These are phyloP conservation scores for Temnothorax curvispinosus DNA, from an alignment of 1,140 invertebrate genomes.

Conservation along the genomic window DNA sequence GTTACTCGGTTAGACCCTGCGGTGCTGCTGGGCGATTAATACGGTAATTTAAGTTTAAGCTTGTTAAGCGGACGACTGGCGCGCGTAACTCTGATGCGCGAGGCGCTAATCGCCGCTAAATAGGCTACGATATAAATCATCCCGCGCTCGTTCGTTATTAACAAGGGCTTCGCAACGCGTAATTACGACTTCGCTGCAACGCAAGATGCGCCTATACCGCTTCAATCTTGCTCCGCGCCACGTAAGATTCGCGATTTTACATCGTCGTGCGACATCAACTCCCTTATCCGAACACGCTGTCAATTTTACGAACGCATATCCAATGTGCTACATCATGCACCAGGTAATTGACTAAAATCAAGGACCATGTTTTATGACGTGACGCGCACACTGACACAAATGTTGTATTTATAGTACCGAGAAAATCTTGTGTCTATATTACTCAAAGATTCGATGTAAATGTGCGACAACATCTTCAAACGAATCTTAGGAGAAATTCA, in stretches of 20 bases:
- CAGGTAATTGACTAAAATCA: background rate
- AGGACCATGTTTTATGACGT: background rate
- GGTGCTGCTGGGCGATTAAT: constrained; percentile 12
- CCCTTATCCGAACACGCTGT: background rate
- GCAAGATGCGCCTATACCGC: constrained; percentile 20
- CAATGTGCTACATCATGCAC: background rate
- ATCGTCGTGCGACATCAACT: background rate
- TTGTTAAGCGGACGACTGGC: constrained; percentile 56
- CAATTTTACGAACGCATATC: constrained; percentile 9
- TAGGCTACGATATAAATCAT: constrained; percentile 65
- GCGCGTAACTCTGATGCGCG: constrained; percentile 31
- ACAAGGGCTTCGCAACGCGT: constrained; percentile 34
- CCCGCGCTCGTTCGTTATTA: constrained; percentile 46
- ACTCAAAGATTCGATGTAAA: background rate
- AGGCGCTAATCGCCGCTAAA: constrained; percentile 63
- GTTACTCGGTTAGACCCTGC: constrained; percentile 8
- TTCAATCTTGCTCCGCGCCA: constrained; percentile 45
- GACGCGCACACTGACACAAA: background rate
- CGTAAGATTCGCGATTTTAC: constrained; percentile 30
- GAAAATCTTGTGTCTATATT: background rate
- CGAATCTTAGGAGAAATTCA: background rate
- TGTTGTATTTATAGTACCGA: background rate
- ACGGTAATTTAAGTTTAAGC: constrained; percentile 45
- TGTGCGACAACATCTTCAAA: background rate
- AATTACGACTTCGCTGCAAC: constrained; percentile 61